phyloP scores from a whole-genome alignment of 1,140 invertebrate species.

The Cherax quadricarinatus region DNA sequence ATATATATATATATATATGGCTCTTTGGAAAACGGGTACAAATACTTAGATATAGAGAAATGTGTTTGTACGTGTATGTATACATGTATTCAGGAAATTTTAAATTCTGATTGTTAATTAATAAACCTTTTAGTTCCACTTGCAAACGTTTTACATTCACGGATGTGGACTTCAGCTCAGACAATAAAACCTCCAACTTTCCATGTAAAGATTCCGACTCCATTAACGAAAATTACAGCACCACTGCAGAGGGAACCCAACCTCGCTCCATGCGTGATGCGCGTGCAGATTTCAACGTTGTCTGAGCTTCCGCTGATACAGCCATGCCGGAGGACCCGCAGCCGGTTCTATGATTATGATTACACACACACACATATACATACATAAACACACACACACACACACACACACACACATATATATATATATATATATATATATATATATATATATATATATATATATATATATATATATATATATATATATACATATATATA shows the following conservation, averaged over 20 bases:
- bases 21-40: not conserved
- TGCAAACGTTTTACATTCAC: not conserved
- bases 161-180: too few species aligned
- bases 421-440: not conserved
- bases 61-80: not conserved
- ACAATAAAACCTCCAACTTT: too few species aligned
- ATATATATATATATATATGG: constrained; percentile 33
- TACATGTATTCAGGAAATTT: not conserved
- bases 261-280: too few species aligned
- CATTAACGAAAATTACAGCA: too few species aligned
- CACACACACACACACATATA: too few species aligned
- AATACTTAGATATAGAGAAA: constrained; percentile 18
- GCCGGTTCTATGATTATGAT: not conserved
- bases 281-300: not conserved
- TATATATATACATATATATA: constrained; percentile 28
- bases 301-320: not conserved
- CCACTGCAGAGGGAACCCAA: too few species aligned
- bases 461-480: constrained; percentile 13
- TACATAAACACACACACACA: not conserved
- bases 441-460: not conserved
- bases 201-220: too few species aligned
- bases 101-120: not conserved
- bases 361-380: too few species aligned
- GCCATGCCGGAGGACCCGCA: not conserved
- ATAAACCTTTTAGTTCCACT: not conserved